A percentile compares a stretch with the other conserved stretches of the same genome.
Conservation (phyloP, 2,888 invertebrate species). For the Sycophila texana region DNA sequence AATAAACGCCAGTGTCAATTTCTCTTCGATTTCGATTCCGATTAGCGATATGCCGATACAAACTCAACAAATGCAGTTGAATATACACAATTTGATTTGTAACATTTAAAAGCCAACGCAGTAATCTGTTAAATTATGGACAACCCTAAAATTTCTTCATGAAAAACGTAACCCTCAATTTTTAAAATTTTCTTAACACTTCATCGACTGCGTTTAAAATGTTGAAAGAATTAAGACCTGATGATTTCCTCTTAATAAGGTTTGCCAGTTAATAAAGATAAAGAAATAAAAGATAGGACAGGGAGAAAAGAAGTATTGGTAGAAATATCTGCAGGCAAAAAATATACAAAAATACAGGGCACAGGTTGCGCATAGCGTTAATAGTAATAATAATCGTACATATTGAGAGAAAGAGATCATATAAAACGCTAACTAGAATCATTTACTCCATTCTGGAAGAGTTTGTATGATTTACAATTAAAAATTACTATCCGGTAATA, state of each 20-base stretch:
- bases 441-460: conserved; percentile 68
- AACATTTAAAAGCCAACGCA: conserved; percentile 47
- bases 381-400: conserved; percentile 72
- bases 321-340: conserved; percentile 59
- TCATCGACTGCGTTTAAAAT: conserved; percentile 44
- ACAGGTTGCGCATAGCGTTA: conserved; percentile 70
- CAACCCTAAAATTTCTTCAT: conserved; percentile 70
- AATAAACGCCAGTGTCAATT: conserved; percentile 53
- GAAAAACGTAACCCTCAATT: conserved; percentile 40
- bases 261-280: conserved; percentile 36
- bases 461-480: conserved; percentile 71
- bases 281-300: conserved; percentile 59
- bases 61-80: conserved; percentile 42
- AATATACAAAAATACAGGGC: conserved; percentile 67
- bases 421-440: conserved; percentile 76
- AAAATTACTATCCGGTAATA: conserved; percentile 71
- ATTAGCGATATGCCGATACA: conserved; percentile 48
- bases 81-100: conserved; percentile 40
- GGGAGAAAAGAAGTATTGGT: conserved; percentile 51
- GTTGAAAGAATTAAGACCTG: conserved; percentile 15
- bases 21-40: conserved; percentile 41
- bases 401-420: conserved; percentile 75
- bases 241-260: conserved; percentile 28
- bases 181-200: conserved; percentile 54
- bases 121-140: conserved; percentile 69